Conservation (phyloP, 1,140 invertebrate species). For the Drosophila punjabiensis region DNA sequence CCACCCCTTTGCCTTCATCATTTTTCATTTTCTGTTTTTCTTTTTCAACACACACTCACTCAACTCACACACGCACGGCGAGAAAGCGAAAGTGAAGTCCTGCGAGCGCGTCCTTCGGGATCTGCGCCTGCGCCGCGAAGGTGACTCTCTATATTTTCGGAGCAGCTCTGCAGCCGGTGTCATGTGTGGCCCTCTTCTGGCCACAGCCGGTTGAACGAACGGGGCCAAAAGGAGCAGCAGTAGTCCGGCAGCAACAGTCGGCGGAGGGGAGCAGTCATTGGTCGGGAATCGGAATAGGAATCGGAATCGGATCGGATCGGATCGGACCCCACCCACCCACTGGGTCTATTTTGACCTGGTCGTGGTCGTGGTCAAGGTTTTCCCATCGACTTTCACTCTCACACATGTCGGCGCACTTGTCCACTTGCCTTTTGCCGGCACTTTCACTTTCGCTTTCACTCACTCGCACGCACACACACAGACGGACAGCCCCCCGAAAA, state of each 20-base stretch:
- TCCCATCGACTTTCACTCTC: conserved; percentile 84
- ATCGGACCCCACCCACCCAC: conserved; percentile 22
- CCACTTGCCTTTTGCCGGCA: conserved; percentile 74
- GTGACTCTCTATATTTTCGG: conserved; percentile 25
- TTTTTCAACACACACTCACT: conserved; percentile 18
- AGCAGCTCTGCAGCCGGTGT: conserved; percentile 19
- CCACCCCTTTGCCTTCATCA: conserved; percentile 47
- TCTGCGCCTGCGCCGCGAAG: conserved; percentile 46
- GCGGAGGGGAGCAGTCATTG: conserved; percentile 56
- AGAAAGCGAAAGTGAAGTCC: conserved; percentile 68
- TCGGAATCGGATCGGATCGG: conserved; percentile 23
- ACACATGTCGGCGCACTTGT: conserved; percentile 69
- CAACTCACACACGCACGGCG: conserved; percentile 41
- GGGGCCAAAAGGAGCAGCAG: conserved; percentile 57
- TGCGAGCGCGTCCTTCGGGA: conserved; percentile 26
- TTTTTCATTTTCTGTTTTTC: conserved; percentile 2
- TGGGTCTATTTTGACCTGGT: conserved; percentile 34
- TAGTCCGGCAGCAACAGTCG: conserved; percentile 52
- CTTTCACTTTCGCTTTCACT: conserved; percentile 70
- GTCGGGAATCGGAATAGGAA: conserved; percentile 32
- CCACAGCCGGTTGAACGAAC: conserved; percentile 75
- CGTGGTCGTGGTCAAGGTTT: conserved; percentile 82
- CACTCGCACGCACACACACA: conserved; percentile 55
- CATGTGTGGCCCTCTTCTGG: conserved; percentile 30
- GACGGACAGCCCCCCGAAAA: background rate